Evolutionary conservation across 2,888 invertebrate genomes (phyloP).

Genomic region (Cynaeus angustus): DNA sequence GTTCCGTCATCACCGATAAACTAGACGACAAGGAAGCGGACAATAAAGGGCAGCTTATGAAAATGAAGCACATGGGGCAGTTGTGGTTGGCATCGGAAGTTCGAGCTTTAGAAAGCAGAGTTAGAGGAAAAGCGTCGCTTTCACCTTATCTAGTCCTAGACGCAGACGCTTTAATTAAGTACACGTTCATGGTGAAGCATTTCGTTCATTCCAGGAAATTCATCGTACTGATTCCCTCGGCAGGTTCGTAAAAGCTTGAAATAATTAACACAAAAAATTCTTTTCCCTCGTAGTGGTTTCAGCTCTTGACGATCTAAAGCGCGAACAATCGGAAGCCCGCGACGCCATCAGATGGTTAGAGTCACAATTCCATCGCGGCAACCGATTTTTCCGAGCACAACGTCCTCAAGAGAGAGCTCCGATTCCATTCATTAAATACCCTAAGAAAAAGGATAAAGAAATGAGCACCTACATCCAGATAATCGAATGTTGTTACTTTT

Average conservation of each 20-base stretch:
- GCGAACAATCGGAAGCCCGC: constrained; percentile 86
- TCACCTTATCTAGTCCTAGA: constrained; percentile 94
- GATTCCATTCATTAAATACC: constrained; percentile 82
- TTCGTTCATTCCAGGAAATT: constrained; percentile 88
- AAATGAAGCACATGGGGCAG: constrained; percentile 90
- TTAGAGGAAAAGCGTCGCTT: constrained; percentile 75
- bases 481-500: constrained; percentile 88
- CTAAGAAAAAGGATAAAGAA: constrained; percentile 84
- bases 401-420: constrained; percentile 86
- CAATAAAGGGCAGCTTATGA: constrained; percentile 72
- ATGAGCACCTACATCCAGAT: constrained; percentile 86
- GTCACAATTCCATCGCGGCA: constrained; percentile 88
- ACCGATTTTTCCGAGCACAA: constrained; percentile 90
- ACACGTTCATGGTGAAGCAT: constrained; percentile 86
- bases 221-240: constrained; percentile 89
- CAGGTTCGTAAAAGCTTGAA: constrained; percentile 79
- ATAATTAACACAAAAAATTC: neutral
- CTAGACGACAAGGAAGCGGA: constrained; percentile 48
- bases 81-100: constrained; percentile 93
- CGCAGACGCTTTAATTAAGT: constrained; percentile 84
- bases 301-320: constrained; percentile 91
- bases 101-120: constrained; percentile 85
- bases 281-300: constrained; percentile 82
- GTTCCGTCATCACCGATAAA: constrained; percentile 52
- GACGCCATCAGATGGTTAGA: constrained; percentile 97